Evolutionary conservation across 2,113 vertebrate genomes (phyloP).

Genomic region (Saguinus midas): DNA sequence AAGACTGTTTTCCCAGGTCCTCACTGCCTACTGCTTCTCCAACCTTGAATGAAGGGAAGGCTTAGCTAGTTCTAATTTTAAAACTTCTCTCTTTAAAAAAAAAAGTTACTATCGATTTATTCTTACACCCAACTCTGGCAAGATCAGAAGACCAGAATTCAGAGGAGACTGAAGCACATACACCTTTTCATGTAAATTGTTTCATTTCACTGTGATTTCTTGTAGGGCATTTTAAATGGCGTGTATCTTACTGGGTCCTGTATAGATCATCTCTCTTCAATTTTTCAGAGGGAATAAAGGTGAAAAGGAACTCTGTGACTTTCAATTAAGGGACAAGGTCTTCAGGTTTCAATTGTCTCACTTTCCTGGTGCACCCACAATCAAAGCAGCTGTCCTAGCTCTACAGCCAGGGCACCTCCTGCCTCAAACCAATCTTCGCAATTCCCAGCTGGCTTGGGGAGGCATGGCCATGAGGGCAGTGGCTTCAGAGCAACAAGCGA

Average conservation of each 20-base stretch:
- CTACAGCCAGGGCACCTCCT: not conserved
- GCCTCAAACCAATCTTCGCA: not conserved
- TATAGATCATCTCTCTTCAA: not conserved
- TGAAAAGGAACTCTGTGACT: not conserved
- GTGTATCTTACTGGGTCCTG: not conserved
- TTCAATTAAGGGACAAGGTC: not conserved
- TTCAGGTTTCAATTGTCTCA: not conserved
- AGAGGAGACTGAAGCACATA: not conserved
- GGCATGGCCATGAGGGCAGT: not conserved
- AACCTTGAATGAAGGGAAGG: not conserved
- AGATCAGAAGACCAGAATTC: constrained; percentile 46
- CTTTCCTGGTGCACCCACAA: not conserved
- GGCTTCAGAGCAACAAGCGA: not conserved
- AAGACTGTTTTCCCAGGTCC: not conserved
- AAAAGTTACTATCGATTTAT: constrained; percentile 53
- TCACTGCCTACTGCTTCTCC: not conserved
- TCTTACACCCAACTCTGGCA: constrained; percentile 33
- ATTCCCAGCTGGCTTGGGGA: not conserved
- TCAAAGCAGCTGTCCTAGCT: not conserved
- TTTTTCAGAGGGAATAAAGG: not conserved
- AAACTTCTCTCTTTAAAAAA: not conserved
- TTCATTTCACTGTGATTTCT: constrained; percentile 38
- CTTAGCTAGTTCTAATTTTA: not conserved
- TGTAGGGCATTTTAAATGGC: not conserved
- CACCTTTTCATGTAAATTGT: constrained; percentile 40